Base-by-base conservation (phyloP, 2,888 invertebrate species). In the Brachyptera risi region DNA sequence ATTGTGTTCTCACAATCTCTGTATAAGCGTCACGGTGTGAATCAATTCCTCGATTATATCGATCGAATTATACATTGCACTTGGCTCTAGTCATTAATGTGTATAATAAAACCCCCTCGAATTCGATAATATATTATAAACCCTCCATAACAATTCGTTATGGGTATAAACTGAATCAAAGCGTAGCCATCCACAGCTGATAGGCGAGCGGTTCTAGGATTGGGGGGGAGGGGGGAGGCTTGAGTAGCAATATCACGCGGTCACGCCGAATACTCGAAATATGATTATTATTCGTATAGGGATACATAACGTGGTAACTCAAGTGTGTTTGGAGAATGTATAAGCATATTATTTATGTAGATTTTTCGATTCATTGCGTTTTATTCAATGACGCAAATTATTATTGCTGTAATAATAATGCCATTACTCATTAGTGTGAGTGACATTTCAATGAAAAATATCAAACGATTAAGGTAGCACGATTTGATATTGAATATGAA, bases 131-230 rank as follows among this genome's bases (percentile, higher is more conserved):
- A 13, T 31, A 40, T 15, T 57, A 24, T 44, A 13, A 21, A 40
- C 58, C 58, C 24, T 49, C 47, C 23, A 44, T 58, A 50, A 42
- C 54, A 54, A 60, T 60, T 60, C 54, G 60, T 54, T 54, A 42
- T 60, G 60, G 60, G 60, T 49, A 60, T 40, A 60, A 42, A 40
- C 26, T 50, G 60, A 42, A 60, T 60, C 60, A 60, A 60, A 60
- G 60, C 60, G 60, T 60, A 54, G 26, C 60, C 40, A 21, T 27
- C 26, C 24, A 54, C 60, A 60, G 60, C 60, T 60, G 60, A 42
- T 51, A 44, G 21, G 19, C 19, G 21, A 35, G n/a, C n/a, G n/a
- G n/a, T n/a, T n/a, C n/a, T n/a, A n/a, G n/a, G n/a, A n/a, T n/a
- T n/a, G n/a, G n/a, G 21, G 31, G 21, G 3, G 38, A 27, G 19